Evolutionary conservation across 2,888 invertebrate species (phyloP), one percentile per base, ranked within the genome.

Genomic region (Cheilosia vulpina): DNA sequence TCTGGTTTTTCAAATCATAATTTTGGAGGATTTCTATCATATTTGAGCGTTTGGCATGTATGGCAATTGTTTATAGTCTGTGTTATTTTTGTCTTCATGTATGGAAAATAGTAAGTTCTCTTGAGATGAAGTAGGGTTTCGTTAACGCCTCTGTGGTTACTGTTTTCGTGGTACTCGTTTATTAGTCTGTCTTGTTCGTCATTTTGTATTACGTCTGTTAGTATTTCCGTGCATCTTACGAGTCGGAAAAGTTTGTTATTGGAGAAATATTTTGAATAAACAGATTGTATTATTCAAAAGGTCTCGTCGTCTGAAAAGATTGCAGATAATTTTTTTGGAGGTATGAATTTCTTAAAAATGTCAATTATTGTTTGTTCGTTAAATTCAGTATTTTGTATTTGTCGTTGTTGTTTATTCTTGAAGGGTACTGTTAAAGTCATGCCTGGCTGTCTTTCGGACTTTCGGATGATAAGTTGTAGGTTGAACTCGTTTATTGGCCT

Each of bases 271-370:
- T 24, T 24, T 24, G 24, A 24, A 24, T 24, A 24, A 24, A 24
- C 24, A 24, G 24, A 4, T n/a, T n/a, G 41, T 11, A 58, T 41
- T 58, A n/a, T 15, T 17, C 65, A n/a, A 27, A 75, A 72, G 24
- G 58, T 76, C 6, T 72, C 47, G 4, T 72, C 72, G 17, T n/a
- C 75, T 7, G 66, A 69, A 57, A n/a, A n/a, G n/a, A n/a, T n/a
- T n/a, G n/a, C n/a, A n/a, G n/a, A n/a, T n/a, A n/a, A n/a, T n/a
- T n/a, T n/a, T n/a, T n/a, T n/a, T 9, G 82, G 72, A 3, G 34
- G 27, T 5, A 60, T 9, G 19, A 50, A 57, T 58, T 65, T 38
- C 27, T 77, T 82, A 4, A 76, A 43, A 19, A 82, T 69, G n/a
- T 71, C 45, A 5, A 58, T 50, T 21, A 82, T 27, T n/a, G 5